These are phyloP conservation scores for Drosophila chauvacae DNA, from an alignment of 1,140 invertebrate species.

Conservation along the genomic window DNA sequence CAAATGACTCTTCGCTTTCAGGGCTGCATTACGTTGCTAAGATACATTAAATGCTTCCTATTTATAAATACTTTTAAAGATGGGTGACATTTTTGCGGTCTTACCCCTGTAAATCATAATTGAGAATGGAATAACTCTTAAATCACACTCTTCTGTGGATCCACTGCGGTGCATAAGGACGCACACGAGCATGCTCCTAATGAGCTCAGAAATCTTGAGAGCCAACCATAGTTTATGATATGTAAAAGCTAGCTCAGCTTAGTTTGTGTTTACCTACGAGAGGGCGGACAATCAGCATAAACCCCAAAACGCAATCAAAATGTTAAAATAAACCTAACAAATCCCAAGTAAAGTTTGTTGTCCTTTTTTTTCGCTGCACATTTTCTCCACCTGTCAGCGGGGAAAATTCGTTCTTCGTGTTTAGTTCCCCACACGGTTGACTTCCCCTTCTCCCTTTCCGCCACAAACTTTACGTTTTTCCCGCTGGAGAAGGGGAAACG, in stretches of 20 bases:
- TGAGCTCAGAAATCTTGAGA: constrained; percentile 21
- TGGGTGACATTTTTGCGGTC: constrained; percentile 10
- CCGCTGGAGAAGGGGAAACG: not conserved
- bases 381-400: constrained; percentile 50
- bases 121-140: constrained; percentile 12
- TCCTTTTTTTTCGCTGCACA: constrained; percentile 31
- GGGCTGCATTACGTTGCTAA: no score
- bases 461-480: not conserved
- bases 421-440: constrained; percentile 32
- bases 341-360: constrained; percentile 43
- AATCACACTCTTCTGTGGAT: constrained; percentile 1
- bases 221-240: constrained; percentile 10
- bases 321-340: constrained; percentile 46
- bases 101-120: constrained; percentile 29
- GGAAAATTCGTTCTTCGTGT: constrained; percentile 28
- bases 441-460: not conserved
- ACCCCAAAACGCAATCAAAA: constrained; percentile 47
- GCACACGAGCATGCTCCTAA: constrained; percentile 4
- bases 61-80: constrained; percentile 12
- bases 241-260: constrained; percentile 8
- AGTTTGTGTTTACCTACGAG: constrained; percentile 22
- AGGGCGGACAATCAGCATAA: constrained; percentile 47
- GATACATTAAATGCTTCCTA: not conserved
- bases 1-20: no score
- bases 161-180: not conserved